Percentiles rank a stretch among this genome's conserved stretches.
These are phyloP conservation scores for Eilema sororculum DNA, from an alignment of 2,888 invertebrate genomes.

Conservation along the genomic window DNA sequence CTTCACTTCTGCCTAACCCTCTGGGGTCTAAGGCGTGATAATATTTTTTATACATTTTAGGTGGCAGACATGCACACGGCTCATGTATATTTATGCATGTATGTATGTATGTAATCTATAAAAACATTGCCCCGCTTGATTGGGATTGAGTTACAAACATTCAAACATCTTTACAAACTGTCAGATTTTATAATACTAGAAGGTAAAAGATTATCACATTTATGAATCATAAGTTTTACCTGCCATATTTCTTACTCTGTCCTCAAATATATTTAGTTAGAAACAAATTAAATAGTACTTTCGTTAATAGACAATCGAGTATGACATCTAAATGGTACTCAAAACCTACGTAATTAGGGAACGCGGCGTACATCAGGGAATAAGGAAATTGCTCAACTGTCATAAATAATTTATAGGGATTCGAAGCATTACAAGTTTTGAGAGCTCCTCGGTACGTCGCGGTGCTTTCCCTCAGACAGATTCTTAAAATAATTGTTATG, in stretches of 20 bases:
- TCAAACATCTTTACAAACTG: too few species aligned
- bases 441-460: slow-evolving; percentile 68
- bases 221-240: not conserved
- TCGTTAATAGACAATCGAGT: slow-evolving; percentile 69
- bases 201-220: too few species aligned
- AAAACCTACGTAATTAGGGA: slow-evolving; percentile 76
- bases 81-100: too few species aligned
- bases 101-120: too few species aligned
- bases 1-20: too few species aligned
- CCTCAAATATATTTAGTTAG: slow-evolving; percentile 57
- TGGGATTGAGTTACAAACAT: too few species aligned
- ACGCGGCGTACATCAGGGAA: slow-evolving; percentile 54
- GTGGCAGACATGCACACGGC: too few species aligned
- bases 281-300: slow-evolving; percentile 63
- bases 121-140: too few species aligned
- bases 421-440: slow-evolving; percentile 76
- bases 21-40: too few species aligned
- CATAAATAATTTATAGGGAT: slow-evolving; percentile 82
- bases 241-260: slow-evolving; percentile 26
- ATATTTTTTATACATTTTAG: too few species aligned
- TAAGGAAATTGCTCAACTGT: slow-evolving; percentile 75
- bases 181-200: too few species aligned
- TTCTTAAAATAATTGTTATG: slow-evolving; percentile 60
- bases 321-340: slow-evolving; percentile 69
- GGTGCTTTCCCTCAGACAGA: slow-evolving; percentile 43